phyloP scores from a whole-genome alignment of 1,140 invertebrate genomes.

The Drosophila santomea region DNA sequence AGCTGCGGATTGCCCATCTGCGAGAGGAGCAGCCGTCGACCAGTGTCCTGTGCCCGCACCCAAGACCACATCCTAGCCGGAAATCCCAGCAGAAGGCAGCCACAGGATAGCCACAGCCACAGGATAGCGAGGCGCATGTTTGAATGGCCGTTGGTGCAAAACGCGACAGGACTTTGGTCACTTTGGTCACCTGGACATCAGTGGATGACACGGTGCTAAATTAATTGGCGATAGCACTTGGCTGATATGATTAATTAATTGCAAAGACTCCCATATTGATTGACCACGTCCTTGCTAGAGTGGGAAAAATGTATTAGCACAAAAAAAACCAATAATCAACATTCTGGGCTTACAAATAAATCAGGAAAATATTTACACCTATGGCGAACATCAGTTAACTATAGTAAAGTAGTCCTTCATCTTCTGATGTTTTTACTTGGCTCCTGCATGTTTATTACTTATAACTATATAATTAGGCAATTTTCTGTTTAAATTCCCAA shows the following conservation, averaged over 20 bases:
- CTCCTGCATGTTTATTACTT: too few relatives aligned
- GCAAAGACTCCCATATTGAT: slow-evolving; percentile 1
- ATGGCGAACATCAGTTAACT: too few relatives aligned
- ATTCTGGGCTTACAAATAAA: too few relatives aligned
- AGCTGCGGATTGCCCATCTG: background rate
- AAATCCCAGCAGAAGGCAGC: background rate
- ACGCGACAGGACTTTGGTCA: background rate
- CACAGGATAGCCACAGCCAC: slow-evolving; percentile 11
- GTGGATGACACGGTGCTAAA: slow-evolving; percentile 8
- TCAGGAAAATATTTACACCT: too few relatives aligned
- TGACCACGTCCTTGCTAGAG: background rate
- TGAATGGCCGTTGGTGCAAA: background rate
- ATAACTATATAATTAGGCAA: too few relatives aligned
- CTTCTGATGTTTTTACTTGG: too few relatives aligned
- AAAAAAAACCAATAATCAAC: too few relatives aligned
- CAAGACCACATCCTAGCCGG: background rate
- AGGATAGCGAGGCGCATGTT: slow-evolving; percentile 24
- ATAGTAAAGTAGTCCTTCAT: too few relatives aligned
- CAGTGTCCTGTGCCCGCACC: background rate
- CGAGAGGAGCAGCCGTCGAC: background rate
- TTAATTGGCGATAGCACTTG: slow-evolving; percentile 9
- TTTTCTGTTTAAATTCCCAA: too few relatives aligned
- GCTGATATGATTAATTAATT: slow-evolving; percentile 28
- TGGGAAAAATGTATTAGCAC: background rate
- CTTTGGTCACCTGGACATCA: slow-evolving; percentile 11